Conservation (phyloP, 1,140 invertebrate genomes). For the Apis dorsata region DNA sequence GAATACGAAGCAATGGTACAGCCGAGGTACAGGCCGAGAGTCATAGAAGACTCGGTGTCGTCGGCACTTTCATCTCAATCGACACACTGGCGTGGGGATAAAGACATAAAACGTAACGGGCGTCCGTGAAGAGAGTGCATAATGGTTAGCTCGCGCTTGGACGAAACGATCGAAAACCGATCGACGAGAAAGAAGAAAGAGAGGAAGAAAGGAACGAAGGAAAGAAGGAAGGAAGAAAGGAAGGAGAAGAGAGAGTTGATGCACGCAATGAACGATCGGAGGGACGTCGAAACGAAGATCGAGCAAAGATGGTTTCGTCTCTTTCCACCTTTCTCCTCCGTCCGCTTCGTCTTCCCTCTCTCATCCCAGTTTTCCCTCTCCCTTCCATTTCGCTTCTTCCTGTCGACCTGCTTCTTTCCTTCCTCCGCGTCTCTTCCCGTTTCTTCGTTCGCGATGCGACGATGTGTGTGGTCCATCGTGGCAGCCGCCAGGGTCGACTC, state of each 20-base stretch:
- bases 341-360: slow-evolving; percentile 10
- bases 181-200: slow-evolving; percentile 17
- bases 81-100: slow-evolving; percentile 67
- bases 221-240: background rate
- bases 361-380: background rate
- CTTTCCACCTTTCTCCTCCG: slow-evolving; percentile 1
- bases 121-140: slow-evolving; percentile 66
- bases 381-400: slow-evolving; percentile 23
- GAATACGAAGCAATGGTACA: slow-evolving; percentile 28
- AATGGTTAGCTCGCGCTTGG: slow-evolving; percentile 50
- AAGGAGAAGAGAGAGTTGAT: slow-evolving; percentile 26
- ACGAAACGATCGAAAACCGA: slow-evolving; percentile 41
- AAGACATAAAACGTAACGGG: slow-evolving; percentile 77
- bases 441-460: slow-evolving; percentile 65
- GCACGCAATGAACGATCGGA: slow-evolving; percentile 29
- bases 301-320: slow-evolving; percentile 16
- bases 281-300: slow-evolving; percentile 15
- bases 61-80: slow-evolving; percentile 68
- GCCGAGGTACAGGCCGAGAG: background rate
- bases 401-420: slow-evolving; percentile 34
- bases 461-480: slow-evolving; percentile 77
- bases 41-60: slow-evolving; percentile 49
- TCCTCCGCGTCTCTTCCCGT: slow-evolving; percentile 50
- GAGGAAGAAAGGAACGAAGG: background rate
- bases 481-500: slow-evolving; percentile 75